phyloP scores from a whole-genome alignment of 2,797 vertebrate genomes.

The Mus caroli region DNA sequence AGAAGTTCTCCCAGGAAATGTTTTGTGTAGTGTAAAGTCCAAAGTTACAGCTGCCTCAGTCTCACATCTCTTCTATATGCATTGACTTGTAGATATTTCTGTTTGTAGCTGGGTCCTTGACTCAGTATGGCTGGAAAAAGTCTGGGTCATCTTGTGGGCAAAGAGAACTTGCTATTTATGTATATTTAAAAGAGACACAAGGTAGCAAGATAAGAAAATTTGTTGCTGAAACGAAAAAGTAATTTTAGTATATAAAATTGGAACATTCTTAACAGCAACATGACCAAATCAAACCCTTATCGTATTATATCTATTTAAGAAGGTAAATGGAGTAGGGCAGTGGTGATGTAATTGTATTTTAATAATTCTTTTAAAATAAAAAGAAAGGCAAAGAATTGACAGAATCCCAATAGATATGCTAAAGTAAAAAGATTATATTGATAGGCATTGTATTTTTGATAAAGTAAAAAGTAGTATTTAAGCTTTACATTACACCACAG shows the following conservation, averaged over 20 bases:
- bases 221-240: background rate
- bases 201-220: background rate
- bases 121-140: background rate
- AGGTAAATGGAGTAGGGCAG: background rate
- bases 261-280: background rate
- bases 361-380: background rate
- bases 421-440: constrained; percentile 15
- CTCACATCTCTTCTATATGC: background rate
- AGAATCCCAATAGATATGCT: background rate
- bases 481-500: background rate
- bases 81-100: background rate
- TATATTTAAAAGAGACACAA: background rate
- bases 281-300: background rate
- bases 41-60: background rate
- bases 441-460: background rate
- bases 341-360: background rate
- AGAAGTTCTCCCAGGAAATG: background rate
- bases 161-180: background rate
- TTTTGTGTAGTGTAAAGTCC: background rate
- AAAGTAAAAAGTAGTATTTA: constrained; percentile 26
- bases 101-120: background rate
- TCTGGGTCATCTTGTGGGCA: background rate
- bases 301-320: background rate
- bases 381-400: constrained; percentile 10
- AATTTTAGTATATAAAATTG: constrained; percentile 17